Percentiles rank a stretch among this genome's conserved stretches.
Evolutionary conservation across 2,888 invertebrate species (phyloP).

Genomic region (Napeogenes sylphis): DNA sequence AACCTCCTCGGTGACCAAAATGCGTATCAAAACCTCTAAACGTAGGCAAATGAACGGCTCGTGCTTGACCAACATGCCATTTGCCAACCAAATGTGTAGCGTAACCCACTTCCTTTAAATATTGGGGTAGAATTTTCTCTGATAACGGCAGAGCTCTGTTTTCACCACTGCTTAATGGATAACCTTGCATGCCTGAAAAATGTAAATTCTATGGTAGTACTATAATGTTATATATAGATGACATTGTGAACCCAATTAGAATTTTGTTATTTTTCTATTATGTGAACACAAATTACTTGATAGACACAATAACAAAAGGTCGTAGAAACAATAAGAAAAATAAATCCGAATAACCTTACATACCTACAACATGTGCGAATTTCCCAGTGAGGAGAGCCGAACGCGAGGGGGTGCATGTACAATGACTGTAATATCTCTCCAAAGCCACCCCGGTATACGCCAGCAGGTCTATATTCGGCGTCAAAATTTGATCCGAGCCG

Average conservation of each 20-base stretch:
- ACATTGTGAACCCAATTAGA: no score
- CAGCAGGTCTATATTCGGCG: constrained; percentile 93
- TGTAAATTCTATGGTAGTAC: no score
- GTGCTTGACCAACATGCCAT: constrained; percentile 83
- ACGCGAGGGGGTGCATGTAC: constrained; percentile 90
- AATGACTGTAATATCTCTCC: constrained; percentile 89
- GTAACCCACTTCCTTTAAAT: constrained; percentile 83
- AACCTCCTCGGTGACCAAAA: constrained; percentile 90
- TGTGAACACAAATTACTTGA: no score
- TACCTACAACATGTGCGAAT: constrained; percentile 88
- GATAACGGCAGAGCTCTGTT: constrained; percentile 63
- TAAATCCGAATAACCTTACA: no score
- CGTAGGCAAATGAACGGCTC: constrained; percentile 80
- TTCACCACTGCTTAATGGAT: constrained; percentile 62
- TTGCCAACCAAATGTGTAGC: constrained; percentile 88
- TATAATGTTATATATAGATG: no score
- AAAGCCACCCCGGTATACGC: constrained; percentile 90
- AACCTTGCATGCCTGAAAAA: constrained; percentile 64
- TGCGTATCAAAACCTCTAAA: constrained; percentile 88
- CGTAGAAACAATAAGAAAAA: no score
- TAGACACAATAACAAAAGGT: no score
- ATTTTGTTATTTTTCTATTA: no score
- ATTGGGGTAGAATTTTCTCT: constrained; percentile 77
- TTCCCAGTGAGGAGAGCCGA: constrained; percentile 89
- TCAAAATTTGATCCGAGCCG: constrained; percentile 89